Evolutionary conservation across 2,888 invertebrate species (phyloP).

Genomic region (Bhutanitis thaidina): DNA sequence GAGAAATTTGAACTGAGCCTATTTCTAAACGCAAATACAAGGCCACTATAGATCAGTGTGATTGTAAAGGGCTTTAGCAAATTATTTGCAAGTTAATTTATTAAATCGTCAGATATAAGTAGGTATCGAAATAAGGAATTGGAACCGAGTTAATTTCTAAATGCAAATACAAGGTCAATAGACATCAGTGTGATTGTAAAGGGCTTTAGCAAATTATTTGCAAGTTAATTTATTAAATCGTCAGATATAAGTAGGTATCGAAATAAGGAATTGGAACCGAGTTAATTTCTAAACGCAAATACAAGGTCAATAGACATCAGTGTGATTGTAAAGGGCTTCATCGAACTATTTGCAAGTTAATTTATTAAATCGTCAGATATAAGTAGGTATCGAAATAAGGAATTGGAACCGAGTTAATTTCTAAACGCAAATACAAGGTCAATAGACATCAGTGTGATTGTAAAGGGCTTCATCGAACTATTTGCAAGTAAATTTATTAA

Average conservation of each 20-base stretch:
- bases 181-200: neutral
- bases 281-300: neutral
- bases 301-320: neutral
- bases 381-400: too few species aligned
- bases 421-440: neutral
- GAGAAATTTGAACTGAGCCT: neutral
- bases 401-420: neutral
- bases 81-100: neutral
- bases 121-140: too few species aligned
- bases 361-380: too few species aligned
- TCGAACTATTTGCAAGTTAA: neutral
- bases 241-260: too few species aligned
- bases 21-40: neutral
- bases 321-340: neutral
- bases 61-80: neutral
- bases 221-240: neutral
- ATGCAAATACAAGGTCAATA: neutral
- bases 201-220: neutral
- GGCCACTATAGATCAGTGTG: neutral
- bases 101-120: too few species aligned
- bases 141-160: neutral
- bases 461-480: neutral
- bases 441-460: neutral
- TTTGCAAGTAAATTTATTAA: neutral
- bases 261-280: neutral